Evolutionary conservation across 53 echinoderm and acorn worm species (phyloP).

Genomic region (Echinometra lucunter): DNA sequence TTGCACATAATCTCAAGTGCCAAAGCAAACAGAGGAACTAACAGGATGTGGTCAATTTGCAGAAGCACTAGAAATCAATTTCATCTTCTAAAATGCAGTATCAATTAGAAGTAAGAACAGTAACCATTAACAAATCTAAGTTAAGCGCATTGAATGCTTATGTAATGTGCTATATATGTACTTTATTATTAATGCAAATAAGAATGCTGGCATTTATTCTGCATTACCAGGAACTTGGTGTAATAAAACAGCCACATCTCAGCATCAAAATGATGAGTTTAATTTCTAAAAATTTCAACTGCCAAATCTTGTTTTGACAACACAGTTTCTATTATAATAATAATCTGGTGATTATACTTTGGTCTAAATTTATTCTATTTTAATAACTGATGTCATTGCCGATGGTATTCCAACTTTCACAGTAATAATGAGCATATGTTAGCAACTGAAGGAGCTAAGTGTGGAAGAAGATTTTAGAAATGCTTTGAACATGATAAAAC

Average conservation of each 20-base stretch:
- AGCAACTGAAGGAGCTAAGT: not conserved
- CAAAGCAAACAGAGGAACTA: not conserved
- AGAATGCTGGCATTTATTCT: too few relatives aligned
- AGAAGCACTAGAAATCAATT: slow-evolving; percentile 14
- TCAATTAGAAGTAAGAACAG: too few relatives aligned
- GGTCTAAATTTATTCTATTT: not conserved
- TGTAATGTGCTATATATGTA: too few relatives aligned
- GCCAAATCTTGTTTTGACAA: not conserved
- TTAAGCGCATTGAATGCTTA: too few relatives aligned
- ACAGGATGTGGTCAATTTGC: slow-evolving; percentile 30
- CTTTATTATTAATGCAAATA: too few relatives aligned
- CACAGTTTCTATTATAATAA: not conserved
- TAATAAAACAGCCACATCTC: too few relatives aligned
- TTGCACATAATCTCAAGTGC: not conserved
- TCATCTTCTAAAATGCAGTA: not conserved
- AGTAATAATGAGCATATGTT: not conserved
- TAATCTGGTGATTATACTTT: too few relatives aligned
- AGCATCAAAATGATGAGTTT: too few relatives aligned
- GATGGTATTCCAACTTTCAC: not conserved
- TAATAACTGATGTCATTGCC: not conserved
- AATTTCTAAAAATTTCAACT: too few relatives aligned
- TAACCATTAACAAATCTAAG: too few relatives aligned
- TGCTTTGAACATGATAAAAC: too few relatives aligned
- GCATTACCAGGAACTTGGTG: too few relatives aligned
- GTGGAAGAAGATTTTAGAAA: not conserved